Evolutionary conservation across 2,113 vertebrate genomes (phyloP), one percentile per base, ranked within the genome.

Genomic region (Menidia beryllina): DNA sequence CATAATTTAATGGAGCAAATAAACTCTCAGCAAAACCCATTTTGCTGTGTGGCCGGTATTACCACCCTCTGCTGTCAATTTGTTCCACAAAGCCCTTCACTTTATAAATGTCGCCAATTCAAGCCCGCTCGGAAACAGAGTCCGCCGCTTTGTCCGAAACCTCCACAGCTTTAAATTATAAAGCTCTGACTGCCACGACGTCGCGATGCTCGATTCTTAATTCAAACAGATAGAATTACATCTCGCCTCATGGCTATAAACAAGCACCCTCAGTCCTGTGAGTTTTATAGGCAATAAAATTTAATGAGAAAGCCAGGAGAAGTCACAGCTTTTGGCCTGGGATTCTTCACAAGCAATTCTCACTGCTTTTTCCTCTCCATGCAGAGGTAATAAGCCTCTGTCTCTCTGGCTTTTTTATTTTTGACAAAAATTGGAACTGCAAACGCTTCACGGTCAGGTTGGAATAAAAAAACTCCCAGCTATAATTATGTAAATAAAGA

Each of bases 251-350:
- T n/a, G 76, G 59, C 83, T 51, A 86, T 87, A 85, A 89, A 88
- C 82, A 82, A 80, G 81, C 78, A 70, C 78, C 75, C 72, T 83
- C 72, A 50, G 70, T 79, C 86, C 88, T 90, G 87, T 86, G 85
- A 91, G 89, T 91, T 93, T 93, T 92, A 93, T 92, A 81, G 89
- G 79, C 90, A 82, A 93, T 92, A 90, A 93, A 91, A 89, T 86
- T 61, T 93, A 93, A 93, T 92, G 92, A 90, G 78, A 91, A 88
- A 90, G 86, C 82, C 87, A 81, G 81, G 76, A 75, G 90, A 91
- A 87, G 86, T 90, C 83, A 74, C 61, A 94, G 93, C 94, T 94
- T 95, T 96, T 95, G 95, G 95, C 95, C 92, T 92, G 92, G 91
- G 92, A 94, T 94, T 94, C 94, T 93, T 87, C 84, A 86, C 86